These are phyloP conservation scores for Novumbra hubbsi DNA, from an alignment of 2,797 vertebrate species.

Conservation along the genomic window DNA sequence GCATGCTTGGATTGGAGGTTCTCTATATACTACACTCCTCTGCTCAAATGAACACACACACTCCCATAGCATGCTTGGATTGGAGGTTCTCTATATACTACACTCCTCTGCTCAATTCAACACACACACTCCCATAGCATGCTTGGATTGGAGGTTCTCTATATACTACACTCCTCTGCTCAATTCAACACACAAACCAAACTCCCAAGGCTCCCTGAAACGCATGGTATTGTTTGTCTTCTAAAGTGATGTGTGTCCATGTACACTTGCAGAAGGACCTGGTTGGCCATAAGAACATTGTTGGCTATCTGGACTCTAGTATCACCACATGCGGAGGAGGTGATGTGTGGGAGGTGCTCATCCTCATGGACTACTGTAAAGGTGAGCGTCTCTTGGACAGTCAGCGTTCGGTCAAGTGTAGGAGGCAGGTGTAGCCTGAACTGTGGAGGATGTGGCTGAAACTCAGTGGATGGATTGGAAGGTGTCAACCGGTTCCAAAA, in stretches of 20 bases:
- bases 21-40: neutral
- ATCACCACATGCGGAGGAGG: slow-evolving; percentile 89
- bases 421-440: too few species aligned
- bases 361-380: slow-evolving; percentile 96
- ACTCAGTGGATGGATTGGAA: too few species aligned
- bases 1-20: neutral
- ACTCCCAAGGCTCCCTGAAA: too few species aligned
- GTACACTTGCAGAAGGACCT: slow-evolving; percentile 83
- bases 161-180: neutral
- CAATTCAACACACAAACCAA: neutral
- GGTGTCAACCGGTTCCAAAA: too few species aligned
- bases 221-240: neutral
- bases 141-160: neutral
- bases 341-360: slow-evolving; percentile 97
- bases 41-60: neutral
- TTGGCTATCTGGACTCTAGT: slow-evolving; percentile 95
- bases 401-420: neutral
- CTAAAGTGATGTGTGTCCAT: slow-evolving; percentile 3
- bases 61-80: too few species aligned
- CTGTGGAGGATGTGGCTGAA: too few species aligned
- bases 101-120: too few species aligned
- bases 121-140: neutral
- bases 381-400: slow-evolving; percentile 71
- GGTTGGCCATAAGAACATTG: slow-evolving; percentile 95
- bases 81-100: too few species aligned